Percentiles rank a stretch among this genome's conserved stretches.
Conservation (phyloP, 2,113 vertebrate genomes). For the Centropus bengalensis region DNA sequence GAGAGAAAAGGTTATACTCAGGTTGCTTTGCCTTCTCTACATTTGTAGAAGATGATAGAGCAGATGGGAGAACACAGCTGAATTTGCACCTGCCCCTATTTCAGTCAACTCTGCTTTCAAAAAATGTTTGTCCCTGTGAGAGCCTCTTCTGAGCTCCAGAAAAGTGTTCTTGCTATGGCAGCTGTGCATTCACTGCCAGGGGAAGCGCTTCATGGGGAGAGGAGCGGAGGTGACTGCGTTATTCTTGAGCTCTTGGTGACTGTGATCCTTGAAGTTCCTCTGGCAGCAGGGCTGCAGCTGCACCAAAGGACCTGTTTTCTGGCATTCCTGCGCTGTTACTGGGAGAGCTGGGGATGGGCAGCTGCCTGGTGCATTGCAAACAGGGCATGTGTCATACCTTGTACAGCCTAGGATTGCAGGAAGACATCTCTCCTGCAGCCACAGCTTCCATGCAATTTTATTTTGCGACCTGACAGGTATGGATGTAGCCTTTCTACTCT, state of each 20-base stretch:
- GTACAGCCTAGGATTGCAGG: background rate
- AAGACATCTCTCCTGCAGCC: background rate
- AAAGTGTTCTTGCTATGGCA: rapidly evolving
- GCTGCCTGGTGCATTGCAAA: background rate
- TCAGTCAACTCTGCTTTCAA: background rate
- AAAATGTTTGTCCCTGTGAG: background rate
- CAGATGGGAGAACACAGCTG: background rate
- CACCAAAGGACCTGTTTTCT: rapidly evolving
- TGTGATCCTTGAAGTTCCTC: background rate
- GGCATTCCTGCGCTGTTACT: background rate
- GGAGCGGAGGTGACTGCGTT: background rate
- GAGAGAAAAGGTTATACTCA: background rate
- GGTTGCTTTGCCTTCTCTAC: background rate
- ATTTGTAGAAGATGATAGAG: rapidly evolving
- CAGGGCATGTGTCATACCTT: background rate
- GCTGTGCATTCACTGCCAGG: background rate
- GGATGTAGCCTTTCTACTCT: background rate
- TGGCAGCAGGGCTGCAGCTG: background rate
- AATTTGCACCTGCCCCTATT: background rate
- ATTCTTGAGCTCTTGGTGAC: background rate
- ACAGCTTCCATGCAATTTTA: background rate
- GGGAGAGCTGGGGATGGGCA: background rate
- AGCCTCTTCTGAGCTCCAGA: background rate
- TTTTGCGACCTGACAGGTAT: background rate
- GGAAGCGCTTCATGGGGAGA: background rate